Evolutionary conservation across 2,888 invertebrate species (phyloP), one percentile per base, ranked within the genome.

Genomic region (Melanophora roralis): DNA sequence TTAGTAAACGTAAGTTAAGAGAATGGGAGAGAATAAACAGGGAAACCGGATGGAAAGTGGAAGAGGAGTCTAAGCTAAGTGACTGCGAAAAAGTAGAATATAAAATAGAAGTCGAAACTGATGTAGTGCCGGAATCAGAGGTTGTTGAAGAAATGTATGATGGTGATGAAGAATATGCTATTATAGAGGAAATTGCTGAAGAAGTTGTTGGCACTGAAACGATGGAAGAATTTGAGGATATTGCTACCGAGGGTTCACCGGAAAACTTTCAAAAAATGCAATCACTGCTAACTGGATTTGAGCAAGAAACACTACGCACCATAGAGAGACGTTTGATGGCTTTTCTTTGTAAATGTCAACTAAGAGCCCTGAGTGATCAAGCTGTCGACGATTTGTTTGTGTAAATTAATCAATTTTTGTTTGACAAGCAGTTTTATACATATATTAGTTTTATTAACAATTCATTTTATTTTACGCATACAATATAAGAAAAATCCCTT

Each of bases 301-400:
- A 82, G 2, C 82, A 82, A 0, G 81, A 80, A 5, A 77, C 84
- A 21, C 81, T 82, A 11, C 49, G 34, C 0, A 76, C 83, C 3
- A 85, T 84, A 0, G 87, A 87, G 34, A 84, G 87, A 2, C 84
- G 87, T 0, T 83, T 87, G 8, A 65, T 84, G 43, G 85, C 87
- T 0, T 87, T 85, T 36, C 74, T 85, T 5, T 87, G 88, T 12
- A 87, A 87, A 64, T 88, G 88, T 32, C 88, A 87, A 60, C 68
- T 87, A 14, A 73, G 86, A 38, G 77, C 86, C 1, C 49, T 87
- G 14, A 72, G 82, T 3, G 71, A 84, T 21, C 84, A 87, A 57
- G 79, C 82, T 16, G 83, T 85, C 36, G 84, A 86, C 1, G 86
- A 87, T 76, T 72, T 87, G 9, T 64, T 65, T 45, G 73, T 87